Evolutionary conservation across 2,113 vertebrate species (phyloP).

Genomic region (Camelus dromedarius): DNA sequence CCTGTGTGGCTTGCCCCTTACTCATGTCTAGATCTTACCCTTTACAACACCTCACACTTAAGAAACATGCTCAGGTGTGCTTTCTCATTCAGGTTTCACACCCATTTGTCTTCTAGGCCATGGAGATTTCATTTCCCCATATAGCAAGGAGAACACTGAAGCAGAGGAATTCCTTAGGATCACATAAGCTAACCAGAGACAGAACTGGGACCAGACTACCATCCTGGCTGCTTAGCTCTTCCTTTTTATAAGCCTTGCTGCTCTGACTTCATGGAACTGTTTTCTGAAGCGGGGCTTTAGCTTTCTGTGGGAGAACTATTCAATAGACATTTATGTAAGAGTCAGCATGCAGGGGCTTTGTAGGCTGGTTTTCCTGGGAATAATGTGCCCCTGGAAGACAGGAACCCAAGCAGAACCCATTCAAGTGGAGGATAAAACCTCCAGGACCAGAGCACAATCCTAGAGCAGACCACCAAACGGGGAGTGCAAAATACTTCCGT

Average conservation of each 20-base stretch:
- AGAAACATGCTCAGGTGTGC: accelerated
- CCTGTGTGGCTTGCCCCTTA: accelerated
- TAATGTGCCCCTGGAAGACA: background rate
- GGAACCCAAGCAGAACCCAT: background rate
- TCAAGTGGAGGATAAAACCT: background rate
- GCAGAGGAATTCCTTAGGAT: background rate
- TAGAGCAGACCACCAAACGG: background rate
- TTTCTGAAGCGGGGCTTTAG: background rate
- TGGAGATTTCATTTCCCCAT: background rate
- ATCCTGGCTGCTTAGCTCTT: background rate
- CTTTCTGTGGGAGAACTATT: background rate
- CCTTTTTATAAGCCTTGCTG: background rate
- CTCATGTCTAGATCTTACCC: accelerated
- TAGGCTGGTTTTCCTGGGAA: background rate
- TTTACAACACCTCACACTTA: background rate
- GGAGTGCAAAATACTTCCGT: too few relatives aligned
- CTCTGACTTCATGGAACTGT: background rate
- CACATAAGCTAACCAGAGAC: background rate
- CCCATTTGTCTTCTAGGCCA: background rate
- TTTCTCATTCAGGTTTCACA: background rate
- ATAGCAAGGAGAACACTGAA: background rate
- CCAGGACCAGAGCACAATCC: background rate
- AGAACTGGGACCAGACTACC: background rate
- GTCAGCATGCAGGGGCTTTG: accelerated
- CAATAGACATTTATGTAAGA: background rate